Evolutionary conservation across 35 echinoderm and acorn worm species (phyloP).

Genomic region (Eucidaris tribuloides): DNA sequence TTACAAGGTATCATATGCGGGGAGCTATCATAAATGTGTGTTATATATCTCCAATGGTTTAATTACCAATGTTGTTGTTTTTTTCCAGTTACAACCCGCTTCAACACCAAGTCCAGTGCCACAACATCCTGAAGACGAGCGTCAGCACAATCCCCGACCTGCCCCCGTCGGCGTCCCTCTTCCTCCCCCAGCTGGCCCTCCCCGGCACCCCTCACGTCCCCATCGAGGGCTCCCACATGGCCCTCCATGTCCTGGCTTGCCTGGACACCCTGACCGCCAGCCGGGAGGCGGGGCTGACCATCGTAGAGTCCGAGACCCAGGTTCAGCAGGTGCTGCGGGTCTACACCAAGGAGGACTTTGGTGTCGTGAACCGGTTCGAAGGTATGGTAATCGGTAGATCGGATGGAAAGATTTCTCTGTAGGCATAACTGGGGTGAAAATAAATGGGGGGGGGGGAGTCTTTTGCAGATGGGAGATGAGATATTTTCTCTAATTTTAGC

Average conservation of each 20-base stretch:
- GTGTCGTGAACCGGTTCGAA: constrained; percentile 91
- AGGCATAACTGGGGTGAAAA: too few species aligned
- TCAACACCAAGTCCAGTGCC: constrained; percentile 42
- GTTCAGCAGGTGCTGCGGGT: constrained; percentile 41
- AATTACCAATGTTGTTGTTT: too few species aligned
- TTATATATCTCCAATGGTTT: too few species aligned
- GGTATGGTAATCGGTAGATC: constrained; percentile 19
- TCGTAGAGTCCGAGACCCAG: constrained; percentile 56
- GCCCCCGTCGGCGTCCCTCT: constrained; percentile 52
- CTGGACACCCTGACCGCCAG: constrained; percentile 73
- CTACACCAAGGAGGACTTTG: constrained; percentile 89
- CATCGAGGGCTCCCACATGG: constrained; percentile 69
- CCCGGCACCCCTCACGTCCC: constrained; percentile 46
- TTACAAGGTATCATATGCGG: too few species aligned
- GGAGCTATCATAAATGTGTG: too few species aligned
- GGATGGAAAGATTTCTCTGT: too few species aligned
- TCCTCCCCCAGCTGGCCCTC: constrained; percentile 79
- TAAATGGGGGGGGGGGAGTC: neutral
- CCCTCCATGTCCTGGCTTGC: constrained; percentile 82
- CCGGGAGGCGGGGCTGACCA: constrained; percentile 58
- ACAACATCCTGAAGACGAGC: constrained; percentile 52
- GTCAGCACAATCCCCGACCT: constrained; percentile 13
- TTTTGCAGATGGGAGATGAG: neutral
- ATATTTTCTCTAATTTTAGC: neutral
- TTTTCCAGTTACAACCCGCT: constrained; percentile 44